phyloP scores from a whole-genome alignment of 1,140 invertebrate species.

The Portunus trituberculatus region DNA sequence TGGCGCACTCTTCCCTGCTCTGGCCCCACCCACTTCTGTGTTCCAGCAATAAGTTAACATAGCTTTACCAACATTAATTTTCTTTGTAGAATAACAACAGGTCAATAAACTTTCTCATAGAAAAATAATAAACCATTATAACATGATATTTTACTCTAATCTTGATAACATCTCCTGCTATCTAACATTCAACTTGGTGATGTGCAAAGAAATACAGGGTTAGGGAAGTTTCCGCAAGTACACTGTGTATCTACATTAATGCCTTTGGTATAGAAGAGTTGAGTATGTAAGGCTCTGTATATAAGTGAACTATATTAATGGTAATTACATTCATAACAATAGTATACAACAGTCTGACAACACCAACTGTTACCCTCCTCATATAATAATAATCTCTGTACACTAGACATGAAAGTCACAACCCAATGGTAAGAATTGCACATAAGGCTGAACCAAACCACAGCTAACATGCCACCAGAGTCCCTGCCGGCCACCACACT shows the following conservation, averaged over 20 bases:
- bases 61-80: conserved; percentile 69
- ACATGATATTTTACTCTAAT: conserved; percentile 73
- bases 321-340: conserved; percentile 76
- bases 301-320: conserved; percentile 74
- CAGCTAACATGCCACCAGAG: conserved; percentile 63
- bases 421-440: conserved; percentile 76
- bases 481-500: conserved; percentile 56
- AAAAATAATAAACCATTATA: conserved; percentile 77
- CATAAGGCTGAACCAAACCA: conserved; percentile 74
- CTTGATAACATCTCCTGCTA: conserved; percentile 74
- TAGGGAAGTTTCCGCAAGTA: conserved; percentile 74
- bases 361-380: conserved; percentile 73
- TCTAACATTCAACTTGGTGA: conserved; percentile 75
- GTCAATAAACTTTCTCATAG: conserved; percentile 76
- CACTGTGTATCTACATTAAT: conserved; percentile 77
- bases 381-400: conserved; percentile 76
- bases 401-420: conserved; percentile 76
- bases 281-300: conserved; percentile 77
- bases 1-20: conserved; percentile 54
- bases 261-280: conserved; percentile 76
- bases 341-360: conserved; percentile 76
- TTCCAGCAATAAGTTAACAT: conserved; percentile 67
- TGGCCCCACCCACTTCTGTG: conserved; percentile 74
- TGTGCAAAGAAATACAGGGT: conserved; percentile 74
- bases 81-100: conserved; percentile 75